A percentile compares a stretch with the other conserved stretches of the same genome.
These are phyloP conservation scores for Scaptomyza flava DNA, from an alignment of 2,888 invertebrate genomes.

Conservation along the genomic window DNA sequence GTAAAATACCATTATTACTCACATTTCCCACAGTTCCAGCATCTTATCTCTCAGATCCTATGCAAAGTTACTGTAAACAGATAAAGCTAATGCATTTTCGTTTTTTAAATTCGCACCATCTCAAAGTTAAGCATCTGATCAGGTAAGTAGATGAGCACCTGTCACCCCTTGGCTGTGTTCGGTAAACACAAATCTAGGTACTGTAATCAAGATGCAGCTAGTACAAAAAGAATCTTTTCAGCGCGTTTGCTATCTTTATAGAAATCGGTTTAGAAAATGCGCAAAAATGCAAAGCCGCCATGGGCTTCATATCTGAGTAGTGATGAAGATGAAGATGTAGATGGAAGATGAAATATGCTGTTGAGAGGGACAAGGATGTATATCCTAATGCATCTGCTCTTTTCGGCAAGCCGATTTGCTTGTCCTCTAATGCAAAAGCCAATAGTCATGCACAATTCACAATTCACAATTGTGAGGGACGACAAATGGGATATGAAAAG, in stretches of 20 bases:
- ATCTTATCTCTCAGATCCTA: not conserved
- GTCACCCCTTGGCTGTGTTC: constrained; percentile 42
- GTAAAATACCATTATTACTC: not conserved
- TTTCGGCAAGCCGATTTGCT: constrained; percentile 54
- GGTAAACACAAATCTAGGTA: constrained; percentile 55
- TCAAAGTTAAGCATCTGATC: constrained; percentile 51
- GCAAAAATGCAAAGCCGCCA: constrained; percentile 43
- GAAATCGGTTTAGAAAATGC: constrained; percentile 56
- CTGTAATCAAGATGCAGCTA: constrained; percentile 52
- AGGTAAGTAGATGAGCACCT: constrained; percentile 18
- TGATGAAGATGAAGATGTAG: constrained; percentile 39
- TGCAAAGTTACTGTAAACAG: not conserved
- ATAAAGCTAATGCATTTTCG: constrained; percentile 27
- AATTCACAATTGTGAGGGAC: constrained; percentile 65
- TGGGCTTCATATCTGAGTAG: constrained; percentile 12
- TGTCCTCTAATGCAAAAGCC: constrained; percentile 66
- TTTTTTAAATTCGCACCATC: constrained; percentile 39
- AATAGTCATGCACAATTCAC: constrained; percentile 75
- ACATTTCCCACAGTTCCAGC: constrained; percentile 31
- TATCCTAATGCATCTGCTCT: constrained; percentile 15
- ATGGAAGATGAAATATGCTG: constrained; percentile 1
- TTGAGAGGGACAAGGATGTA: constrained; percentile 2
- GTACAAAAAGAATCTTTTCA: constrained; percentile 27
- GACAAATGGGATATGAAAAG: constrained; percentile 58
- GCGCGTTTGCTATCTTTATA: constrained; percentile 31